A percentile compares a stretch with the other conserved stretches of the same genome.
These are phyloP conservation scores for Pherbina coryleti DNA, from an alignment of 2,888 invertebrate species.

Conservation along the genomic window DNA sequence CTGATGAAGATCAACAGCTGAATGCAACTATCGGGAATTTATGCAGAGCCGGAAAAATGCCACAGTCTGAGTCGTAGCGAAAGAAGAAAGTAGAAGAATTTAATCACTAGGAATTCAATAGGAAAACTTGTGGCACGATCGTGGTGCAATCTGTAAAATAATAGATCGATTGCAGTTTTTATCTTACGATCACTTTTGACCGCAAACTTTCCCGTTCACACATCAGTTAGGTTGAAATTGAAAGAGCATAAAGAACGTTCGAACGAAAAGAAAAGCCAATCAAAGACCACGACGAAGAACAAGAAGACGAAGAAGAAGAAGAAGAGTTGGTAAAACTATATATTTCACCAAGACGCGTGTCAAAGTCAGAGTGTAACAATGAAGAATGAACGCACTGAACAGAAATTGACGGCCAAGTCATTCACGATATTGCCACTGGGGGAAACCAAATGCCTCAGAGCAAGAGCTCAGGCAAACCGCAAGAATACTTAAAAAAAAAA, in stretches of 20 bases:
- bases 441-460: not conserved
- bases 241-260: not conserved
- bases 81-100: conserved; percentile 18
- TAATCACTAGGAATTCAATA: not conserved
- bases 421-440: conserved; percentile 7
- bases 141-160: conserved; percentile 4
- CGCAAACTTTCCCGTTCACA: conserved; percentile 39
- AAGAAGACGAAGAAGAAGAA: not conserved
- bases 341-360: conserved; percentile 15
- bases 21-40: not conserved
- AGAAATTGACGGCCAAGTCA: conserved; percentile 1
- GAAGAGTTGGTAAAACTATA: not conserved
- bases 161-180: conserved; percentile 35
- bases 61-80: not conserved
- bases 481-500: not conserved
- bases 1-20: not conserved
- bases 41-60: not conserved
- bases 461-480: not conserved
- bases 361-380: conserved; percentile 16
- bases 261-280: not conserved
- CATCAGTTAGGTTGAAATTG: conserved; percentile 32
- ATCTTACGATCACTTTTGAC: conserved; percentile 36
- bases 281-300: not conserved
- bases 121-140: not conserved
- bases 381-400: conserved; percentile 1